phyloP scores from a whole-genome alignment of 2,797 vertebrate species.

The Muraenolepis orangiensis region DNA sequence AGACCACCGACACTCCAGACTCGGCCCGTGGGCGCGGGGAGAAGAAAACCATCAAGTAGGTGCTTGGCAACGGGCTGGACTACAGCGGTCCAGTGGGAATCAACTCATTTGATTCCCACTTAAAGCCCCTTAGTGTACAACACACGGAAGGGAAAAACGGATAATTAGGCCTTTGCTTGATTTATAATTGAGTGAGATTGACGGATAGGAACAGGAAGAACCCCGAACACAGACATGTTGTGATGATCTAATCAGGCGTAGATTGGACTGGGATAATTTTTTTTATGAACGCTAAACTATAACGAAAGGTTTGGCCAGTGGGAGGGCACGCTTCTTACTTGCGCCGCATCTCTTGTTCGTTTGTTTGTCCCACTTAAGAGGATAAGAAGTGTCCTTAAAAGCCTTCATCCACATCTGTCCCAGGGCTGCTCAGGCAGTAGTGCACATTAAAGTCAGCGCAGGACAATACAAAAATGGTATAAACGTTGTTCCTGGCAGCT shows the following conservation, averaged over 20 bases:
- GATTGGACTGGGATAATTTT: constrained; percentile 54
- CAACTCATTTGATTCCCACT: constrained; percentile 46
- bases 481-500: neutral
- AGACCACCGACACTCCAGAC: constrained; percentile 77
- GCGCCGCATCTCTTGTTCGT: constrained; percentile 43
- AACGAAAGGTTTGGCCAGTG: constrained; percentile 37
- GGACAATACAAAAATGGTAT: neutral
- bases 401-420: constrained; percentile 30
- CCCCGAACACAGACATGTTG: neutral
- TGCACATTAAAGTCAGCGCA: constrained; percentile 31
- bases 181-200: constrained; percentile 29
- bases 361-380: constrained; percentile 31
- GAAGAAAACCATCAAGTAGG: constrained; percentile 86
- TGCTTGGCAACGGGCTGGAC: constrained; percentile 60
- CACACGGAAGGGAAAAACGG: constrained; percentile 30
- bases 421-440: constrained; percentile 20
- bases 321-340: constrained; percentile 26
- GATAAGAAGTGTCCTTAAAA: constrained; percentile 37
- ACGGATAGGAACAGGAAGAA: constrained; percentile 32
- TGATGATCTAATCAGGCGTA: constrained; percentile 43
- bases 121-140: constrained; percentile 19
- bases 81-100: constrained; percentile 57
- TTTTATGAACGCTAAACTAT: constrained; percentile 34
- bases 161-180: constrained; percentile 30
- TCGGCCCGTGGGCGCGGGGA: constrained; percentile 78